Evolutionary conservation across 2,888 invertebrate species (phyloP).

Genomic region (Phortica magna): DNA sequence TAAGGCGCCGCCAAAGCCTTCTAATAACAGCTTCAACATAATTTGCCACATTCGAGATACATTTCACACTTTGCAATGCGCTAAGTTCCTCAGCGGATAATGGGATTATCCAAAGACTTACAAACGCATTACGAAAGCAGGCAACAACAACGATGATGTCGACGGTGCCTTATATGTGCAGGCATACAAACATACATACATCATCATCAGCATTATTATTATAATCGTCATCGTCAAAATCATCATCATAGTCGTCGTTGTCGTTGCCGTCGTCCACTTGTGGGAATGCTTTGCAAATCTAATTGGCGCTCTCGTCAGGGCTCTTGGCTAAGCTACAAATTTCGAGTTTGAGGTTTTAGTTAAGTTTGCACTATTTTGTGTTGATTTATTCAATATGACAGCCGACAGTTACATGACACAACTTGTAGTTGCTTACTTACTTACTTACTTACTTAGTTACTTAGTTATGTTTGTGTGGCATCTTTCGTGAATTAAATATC

Average conservation of each 20-base stretch:
- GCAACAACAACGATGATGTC: background rate
- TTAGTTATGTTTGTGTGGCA: background rate
- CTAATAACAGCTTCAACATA: slow-evolving; percentile 3
- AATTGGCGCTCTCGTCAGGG: slow-evolving; percentile 21
- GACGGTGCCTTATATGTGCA: slow-evolving; percentile 24
- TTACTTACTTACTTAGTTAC: background rate
- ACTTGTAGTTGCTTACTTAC: slow-evolving; percentile 35
- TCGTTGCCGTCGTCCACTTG: slow-evolving; percentile 44
- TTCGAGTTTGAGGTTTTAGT: slow-evolving; percentile 32
- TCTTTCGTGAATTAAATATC: slow-evolving; percentile 46
- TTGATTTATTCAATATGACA: slow-evolving; percentile 69
- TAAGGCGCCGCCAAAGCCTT: slow-evolving; percentile 57
- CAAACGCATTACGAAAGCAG: slow-evolving; percentile 69
- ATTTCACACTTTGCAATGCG: slow-evolving; percentile 24
- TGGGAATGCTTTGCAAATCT: slow-evolving; percentile 33
- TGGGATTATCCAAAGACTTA: slow-evolving; percentile 75
- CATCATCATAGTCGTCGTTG: slow-evolving; percentile 42
- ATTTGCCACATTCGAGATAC: slow-evolving; percentile 44
- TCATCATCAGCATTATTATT: slow-evolving; percentile 10
- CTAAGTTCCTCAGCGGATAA: slow-evolving; percentile 58
- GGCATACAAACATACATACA: background rate
- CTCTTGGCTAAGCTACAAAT: slow-evolving; percentile 4
- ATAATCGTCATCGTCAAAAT: slow-evolving; percentile 39
- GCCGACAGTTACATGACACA: slow-evolving; percentile 39
- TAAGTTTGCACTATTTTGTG: slow-evolving; percentile 62